Conservation (phyloP, 2,113 vertebrate genomes). For the Actinemys pallida region DNA sequence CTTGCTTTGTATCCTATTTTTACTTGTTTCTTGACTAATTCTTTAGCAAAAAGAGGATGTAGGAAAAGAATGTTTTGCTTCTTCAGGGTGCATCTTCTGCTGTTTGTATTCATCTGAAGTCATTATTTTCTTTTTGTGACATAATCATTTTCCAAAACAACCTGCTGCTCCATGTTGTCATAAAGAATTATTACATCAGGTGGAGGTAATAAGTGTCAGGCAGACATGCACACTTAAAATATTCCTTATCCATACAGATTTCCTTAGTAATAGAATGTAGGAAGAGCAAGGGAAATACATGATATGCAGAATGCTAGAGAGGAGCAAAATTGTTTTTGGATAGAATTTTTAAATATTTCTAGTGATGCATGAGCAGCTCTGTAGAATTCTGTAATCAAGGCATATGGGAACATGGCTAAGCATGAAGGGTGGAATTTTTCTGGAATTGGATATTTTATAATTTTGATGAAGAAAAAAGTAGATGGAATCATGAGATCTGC, state of each 20-base stretch:
- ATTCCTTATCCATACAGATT: slow-evolving; percentile 10
- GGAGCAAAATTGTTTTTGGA: slow-evolving; percentile 13
- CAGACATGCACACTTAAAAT: slow-evolving; percentile 13
- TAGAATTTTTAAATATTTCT: neutral
- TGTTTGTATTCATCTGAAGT: slow-evolving; percentile 20
- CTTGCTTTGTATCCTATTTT: neutral
- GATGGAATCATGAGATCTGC: neutral
- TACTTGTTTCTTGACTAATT: neutral
- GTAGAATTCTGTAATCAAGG: neutral
- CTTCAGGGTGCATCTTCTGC: slow-evolving; percentile 4
- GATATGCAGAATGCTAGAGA: neutral
- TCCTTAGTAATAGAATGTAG: neutral
- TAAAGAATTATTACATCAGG: slow-evolving; percentile 2
- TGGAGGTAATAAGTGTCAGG: neutral
- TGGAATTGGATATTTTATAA: neutral
- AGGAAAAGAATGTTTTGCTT: slow-evolving; percentile 33
- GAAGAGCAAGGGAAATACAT: neutral
- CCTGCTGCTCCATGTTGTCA: neutral
- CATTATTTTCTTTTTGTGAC: neutral
- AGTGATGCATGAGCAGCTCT: neutral
- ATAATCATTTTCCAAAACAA: slow-evolving; percentile 1
- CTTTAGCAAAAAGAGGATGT: neutral
- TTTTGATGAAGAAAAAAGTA: neutral
- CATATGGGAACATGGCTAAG: slow-evolving; percentile 16
- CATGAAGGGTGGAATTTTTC: neutral